These are phyloP conservation scores for Phasianus colchicus DNA, from an alignment of 2,113 vertebrate genomes.

Conservation along the genomic window DNA sequence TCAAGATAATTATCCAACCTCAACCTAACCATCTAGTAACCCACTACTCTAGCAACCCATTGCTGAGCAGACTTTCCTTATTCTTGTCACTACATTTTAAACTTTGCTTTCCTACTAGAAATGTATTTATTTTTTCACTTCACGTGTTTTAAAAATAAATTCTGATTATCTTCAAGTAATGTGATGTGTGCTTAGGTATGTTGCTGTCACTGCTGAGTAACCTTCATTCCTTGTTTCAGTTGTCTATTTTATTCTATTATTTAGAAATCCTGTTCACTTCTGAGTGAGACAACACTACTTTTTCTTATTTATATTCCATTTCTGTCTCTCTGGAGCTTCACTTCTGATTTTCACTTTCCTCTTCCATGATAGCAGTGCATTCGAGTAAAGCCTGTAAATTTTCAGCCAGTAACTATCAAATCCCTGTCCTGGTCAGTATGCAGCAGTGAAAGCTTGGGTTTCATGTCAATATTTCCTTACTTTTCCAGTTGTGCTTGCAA, in stretches of 20 bases:
- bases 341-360: conserved; percentile 36
- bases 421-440: neutral
- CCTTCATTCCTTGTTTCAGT: neutral
- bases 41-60: no score
- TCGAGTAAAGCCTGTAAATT: conserved; percentile 5
- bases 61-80: neutral
- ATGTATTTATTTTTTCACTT: neutral
- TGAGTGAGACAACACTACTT: no score
- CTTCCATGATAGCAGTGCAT: neutral
- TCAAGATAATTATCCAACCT: no score
- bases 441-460: neutral
- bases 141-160: neutral
- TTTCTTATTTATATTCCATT: conserved; percentile 40
- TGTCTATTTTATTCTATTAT: neutral
- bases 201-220: neutral
- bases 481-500: neutral
- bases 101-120: neutral
- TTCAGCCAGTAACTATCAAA: conserved; percentile 32
- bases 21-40: no score
- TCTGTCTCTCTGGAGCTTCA: neutral
- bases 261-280: no score
- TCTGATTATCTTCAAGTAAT: neutral
- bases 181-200: neutral
- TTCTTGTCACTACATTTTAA: neutral
- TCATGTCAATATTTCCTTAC: neutral